Conservation (phyloP, 1,140 invertebrate species). For the Aphidius ervi region DNA sequence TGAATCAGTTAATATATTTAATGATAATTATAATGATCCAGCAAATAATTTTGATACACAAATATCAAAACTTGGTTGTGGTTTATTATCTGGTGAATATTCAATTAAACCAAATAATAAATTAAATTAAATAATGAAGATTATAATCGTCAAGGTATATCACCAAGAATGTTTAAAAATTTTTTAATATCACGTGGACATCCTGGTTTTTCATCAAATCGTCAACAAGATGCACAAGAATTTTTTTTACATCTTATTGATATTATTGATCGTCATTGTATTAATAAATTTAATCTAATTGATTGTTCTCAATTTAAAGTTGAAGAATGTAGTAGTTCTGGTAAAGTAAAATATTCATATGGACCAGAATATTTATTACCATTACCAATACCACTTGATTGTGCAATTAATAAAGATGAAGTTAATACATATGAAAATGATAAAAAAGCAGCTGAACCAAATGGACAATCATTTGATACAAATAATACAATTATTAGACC, state of each 20-base stretch:
- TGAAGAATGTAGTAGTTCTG: slow-evolving; percentile 80
- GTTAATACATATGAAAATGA: slow-evolving; percentile 67
- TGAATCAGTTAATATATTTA: too few species aligned
- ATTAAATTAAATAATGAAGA: slow-evolving; percentile 58
- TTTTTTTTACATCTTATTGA: slow-evolving; percentile 90
- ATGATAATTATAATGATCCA: too few species aligned
- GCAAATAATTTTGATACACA: too few species aligned
- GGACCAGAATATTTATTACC: too few species aligned
- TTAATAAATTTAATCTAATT: slow-evolving; percentile 65
- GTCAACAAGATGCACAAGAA: slow-evolving; percentile 98
- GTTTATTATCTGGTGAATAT: slow-evolving; percentile 87
- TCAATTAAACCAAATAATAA: slow-evolving; percentile 59
- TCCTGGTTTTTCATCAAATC: slow-evolving; percentile 89
- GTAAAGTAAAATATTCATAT: slow-evolving; percentile 77
- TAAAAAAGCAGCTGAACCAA: slow-evolving; percentile 62
- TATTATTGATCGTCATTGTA: slow-evolving; percentile 73
- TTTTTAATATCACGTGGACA: slow-evolving; percentile 88
- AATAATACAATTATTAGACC: too few species aligned
- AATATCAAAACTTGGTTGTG: slow-evolving; percentile 83
- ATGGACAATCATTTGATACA: slow-evolving; percentile 57
- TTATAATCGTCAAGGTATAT: too few species aligned
- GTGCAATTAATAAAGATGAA: slow-evolving; percentile 69
- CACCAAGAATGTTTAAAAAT: slow-evolving; percentile 88
- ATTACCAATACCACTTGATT: slow-evolving; percentile 81
- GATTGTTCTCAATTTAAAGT: slow-evolving; percentile 83